Evolutionary conservation across 2,113 vertebrate genomes (phyloP).

Genomic region (Cyphomyrus discorhynchus): DNA sequence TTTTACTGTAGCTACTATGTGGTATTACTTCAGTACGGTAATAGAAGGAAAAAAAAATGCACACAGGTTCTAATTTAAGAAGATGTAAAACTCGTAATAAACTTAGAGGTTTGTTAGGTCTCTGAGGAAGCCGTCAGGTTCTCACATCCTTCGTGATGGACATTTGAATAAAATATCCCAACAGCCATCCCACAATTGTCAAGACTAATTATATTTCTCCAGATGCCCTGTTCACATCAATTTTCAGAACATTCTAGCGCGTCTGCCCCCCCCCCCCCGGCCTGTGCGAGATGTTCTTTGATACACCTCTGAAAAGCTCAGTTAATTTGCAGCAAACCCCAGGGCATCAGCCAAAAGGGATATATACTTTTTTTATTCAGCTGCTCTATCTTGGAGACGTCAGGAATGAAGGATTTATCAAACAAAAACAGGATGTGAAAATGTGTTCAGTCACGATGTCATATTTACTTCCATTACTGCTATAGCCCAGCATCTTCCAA

Average conservation of each 20-base stretch:
- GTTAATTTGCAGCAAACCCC: background rate
- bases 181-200: background rate
- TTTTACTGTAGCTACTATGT: background rate
- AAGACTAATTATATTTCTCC: background rate
- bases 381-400: background rate
- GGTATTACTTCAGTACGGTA: background rate
- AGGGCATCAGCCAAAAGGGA: background rate
- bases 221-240: slow-evolving; percentile 8
- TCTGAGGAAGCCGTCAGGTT: background rate
- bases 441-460: background rate
- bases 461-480: background rate
- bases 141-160: background rate
- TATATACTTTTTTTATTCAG: background rate
- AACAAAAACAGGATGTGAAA: background rate
- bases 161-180: background rate
- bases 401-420: background rate
- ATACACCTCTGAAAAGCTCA: background rate
- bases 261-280: background rate
- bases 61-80: background rate
- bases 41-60: background rate
- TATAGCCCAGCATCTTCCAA: background rate
- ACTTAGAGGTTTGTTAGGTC: background rate
- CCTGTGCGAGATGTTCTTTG: background rate
- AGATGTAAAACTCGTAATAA: background rate
- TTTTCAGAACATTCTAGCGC: background rate